Evolutionary conservation across 2,888 invertebrate genomes (phyloP).

Genomic region (Agonopterix arenella): DNA sequence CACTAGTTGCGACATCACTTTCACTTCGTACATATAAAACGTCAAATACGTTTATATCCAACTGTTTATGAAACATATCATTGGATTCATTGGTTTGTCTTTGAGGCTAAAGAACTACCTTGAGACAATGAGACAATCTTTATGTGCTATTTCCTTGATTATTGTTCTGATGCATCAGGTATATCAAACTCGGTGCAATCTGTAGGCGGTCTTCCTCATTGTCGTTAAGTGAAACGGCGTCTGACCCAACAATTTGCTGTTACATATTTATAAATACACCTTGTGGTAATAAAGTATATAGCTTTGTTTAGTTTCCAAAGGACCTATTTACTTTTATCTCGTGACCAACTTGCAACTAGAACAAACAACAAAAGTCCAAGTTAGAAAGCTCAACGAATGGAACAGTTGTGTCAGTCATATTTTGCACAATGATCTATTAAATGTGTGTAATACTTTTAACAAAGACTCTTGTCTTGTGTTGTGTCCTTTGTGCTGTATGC

Average conservation of each 20-base stretch:
- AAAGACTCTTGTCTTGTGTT: conserved; percentile 12
- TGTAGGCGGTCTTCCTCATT: conserved; percentile 64
- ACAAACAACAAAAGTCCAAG: not conserved
- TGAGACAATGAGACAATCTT: conserved; percentile 2
- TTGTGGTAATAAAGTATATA: too few relatives aligned
- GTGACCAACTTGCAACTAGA: not conserved
- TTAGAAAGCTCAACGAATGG: not conserved
- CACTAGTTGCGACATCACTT: conserved; percentile 62
- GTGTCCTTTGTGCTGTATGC: conserved; percentile 21
- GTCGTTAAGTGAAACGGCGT: conserved; percentile 10
- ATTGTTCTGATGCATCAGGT: conserved; percentile 34
- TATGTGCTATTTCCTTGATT: conserved; percentile 30
- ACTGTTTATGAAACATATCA: conserved; percentile 2
- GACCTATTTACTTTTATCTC: not conserved
- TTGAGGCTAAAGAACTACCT: conserved; percentile 2
- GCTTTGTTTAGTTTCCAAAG: too few relatives aligned
- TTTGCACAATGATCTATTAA: conserved; percentile 16
- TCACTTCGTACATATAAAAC: conserved; percentile 46
- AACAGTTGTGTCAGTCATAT: conserved; percentile 25
- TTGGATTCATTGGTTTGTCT: conserved; percentile 1
- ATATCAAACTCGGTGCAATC: conserved; percentile 15
- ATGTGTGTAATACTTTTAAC: conserved; percentile 17
- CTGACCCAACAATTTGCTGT: not conserved
- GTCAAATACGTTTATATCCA: conserved; percentile 3
- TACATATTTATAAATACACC: too few relatives aligned